Base-by-base conservation (phyloP, 1,140 invertebrate species). In the Anastatus disparis region DNA sequence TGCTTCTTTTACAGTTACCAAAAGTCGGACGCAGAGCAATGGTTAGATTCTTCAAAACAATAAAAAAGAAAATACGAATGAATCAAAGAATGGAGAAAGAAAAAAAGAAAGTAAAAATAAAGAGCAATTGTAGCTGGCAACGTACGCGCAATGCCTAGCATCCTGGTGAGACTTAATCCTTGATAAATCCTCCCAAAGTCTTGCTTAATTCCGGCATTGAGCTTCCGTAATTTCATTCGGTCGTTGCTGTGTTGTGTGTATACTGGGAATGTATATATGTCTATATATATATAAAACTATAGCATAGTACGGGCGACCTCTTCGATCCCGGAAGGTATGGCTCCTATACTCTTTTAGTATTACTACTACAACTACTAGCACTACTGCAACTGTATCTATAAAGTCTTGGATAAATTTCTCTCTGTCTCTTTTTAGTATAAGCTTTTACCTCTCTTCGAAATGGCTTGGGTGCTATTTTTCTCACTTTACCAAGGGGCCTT, bases 191-290 rank as follows among this genome's bases (percentile, higher is more conserved):
- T 73, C 72, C n/a, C 52, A 75, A 68, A 78, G 73, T 78, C 72
- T 58, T 68, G 71, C 29, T 70, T 78, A 78, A 77, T 77, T 80
- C 76, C 67, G n/a, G 73, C 76, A 77, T 76, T 75, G 77, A 78
- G 73, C 75, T 78, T 75, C 75, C 73, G 75, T 80, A 77, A 80
- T 77, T 80, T 80, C 69, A 77, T 78, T 76, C 74, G 61, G 29
- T 26, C n/a, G 61, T 29, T 42, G 64, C 64, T 63, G n/a, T 15
- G n/a, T n/a, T n/a, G n/a, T n/a, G n/a, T n/a, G n/a, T n/a, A n/a
- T n/a, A n/a, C n/a, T n/a, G n/a, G n/a, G n/a, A n/a, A n/a, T n/a
- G n/a, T n/a, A n/a, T n/a, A n/a, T n/a, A n/a, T n/a, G n/a, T n/a
- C n/a, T n/a, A n/a, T n/a, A n/a, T n/a, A n/a, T n/a, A n/a, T n/a